Conservation (phyloP, 2,888 invertebrate genomes). For the Ectropis crepuscularia region DNA sequence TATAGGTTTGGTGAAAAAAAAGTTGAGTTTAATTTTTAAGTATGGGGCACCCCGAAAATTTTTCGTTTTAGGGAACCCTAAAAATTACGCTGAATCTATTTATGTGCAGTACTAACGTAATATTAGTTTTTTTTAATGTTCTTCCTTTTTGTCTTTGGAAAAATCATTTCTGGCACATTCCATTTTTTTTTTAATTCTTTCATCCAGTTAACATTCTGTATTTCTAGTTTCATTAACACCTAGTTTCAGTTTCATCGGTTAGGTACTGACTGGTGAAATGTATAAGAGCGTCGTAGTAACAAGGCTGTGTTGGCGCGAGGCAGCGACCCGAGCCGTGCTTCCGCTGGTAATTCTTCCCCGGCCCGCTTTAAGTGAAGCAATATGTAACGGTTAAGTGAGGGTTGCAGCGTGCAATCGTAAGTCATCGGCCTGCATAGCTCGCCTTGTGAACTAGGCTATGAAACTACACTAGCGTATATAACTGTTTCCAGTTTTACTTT, state of each 20-base stretch:
- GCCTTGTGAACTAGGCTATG: conserved; percentile 35
- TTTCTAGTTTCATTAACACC: not conserved
- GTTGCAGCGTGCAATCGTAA: conserved; percentile 67
- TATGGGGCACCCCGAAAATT: no score
- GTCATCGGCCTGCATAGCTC: conserved; percentile 59
- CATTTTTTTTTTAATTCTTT: no score
- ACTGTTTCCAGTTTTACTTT: conserved; percentile 27
- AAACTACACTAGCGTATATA: conserved; percentile 10
- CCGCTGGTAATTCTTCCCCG: conserved; percentile 63
- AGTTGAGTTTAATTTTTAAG: no score
- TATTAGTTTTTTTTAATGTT: no score
- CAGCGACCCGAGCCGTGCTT: conserved; percentile 52
- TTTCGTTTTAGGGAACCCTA: no score
- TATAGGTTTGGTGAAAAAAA: no score
- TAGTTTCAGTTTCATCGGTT: conserved; percentile 12
- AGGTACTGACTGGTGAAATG: conserved; percentile 42
- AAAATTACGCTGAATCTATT: no score
- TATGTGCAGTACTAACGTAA: no score
- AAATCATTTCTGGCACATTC: no score
- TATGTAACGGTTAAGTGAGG: conserved; percentile 73
- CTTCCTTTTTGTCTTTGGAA: no score
- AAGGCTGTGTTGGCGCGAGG: conserved; percentile 54
- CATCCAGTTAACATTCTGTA: no score
- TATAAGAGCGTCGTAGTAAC: conserved; percentile 49
- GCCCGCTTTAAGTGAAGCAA: conserved; percentile 71